Conservation (phyloP, 2,113 vertebrate species). For the Carettochelys insculpta region DNA sequence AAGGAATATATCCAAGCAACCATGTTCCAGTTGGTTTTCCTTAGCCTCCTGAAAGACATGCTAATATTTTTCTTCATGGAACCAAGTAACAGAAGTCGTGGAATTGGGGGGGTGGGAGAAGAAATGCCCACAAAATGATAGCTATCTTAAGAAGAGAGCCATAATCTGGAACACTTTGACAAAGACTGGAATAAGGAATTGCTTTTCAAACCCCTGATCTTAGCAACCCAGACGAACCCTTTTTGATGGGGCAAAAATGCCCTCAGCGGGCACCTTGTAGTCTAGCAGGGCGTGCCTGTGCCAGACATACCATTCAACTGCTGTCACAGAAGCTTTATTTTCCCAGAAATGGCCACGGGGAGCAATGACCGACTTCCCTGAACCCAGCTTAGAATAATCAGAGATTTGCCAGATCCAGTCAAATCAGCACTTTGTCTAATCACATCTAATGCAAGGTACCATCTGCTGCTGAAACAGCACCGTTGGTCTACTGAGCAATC, state of each 20-base stretch:
- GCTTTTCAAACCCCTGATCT: not conserved
- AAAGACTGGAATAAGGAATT: not conserved
- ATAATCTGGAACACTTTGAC: not conserved
- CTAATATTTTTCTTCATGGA: not conserved
- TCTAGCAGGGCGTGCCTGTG: accelerated
- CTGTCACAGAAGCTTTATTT: accelerated
- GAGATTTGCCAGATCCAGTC: not conserved
- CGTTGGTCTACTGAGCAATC: accelerated
- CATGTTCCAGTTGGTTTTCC: not conserved
- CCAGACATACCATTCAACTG: accelerated
- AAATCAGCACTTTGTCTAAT: constrained; percentile 13
- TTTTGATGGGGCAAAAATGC: not conserved
- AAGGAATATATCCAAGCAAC: not conserved
- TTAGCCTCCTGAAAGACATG: not conserved
- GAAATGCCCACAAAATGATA: not conserved
- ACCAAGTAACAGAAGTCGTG: not conserved
- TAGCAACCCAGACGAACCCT: accelerated
- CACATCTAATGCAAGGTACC: not conserved
- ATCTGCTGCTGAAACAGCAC: not conserved
- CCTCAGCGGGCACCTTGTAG: not conserved
- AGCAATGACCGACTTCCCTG: not conserved
- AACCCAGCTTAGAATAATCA: constrained; percentile 7
- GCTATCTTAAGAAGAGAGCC: not conserved
- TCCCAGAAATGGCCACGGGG: accelerated
- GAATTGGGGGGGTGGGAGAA: not conserved